Conservation (phyloP, 2,888 invertebrate species). For the Hemicrepidius hirtus region DNA sequence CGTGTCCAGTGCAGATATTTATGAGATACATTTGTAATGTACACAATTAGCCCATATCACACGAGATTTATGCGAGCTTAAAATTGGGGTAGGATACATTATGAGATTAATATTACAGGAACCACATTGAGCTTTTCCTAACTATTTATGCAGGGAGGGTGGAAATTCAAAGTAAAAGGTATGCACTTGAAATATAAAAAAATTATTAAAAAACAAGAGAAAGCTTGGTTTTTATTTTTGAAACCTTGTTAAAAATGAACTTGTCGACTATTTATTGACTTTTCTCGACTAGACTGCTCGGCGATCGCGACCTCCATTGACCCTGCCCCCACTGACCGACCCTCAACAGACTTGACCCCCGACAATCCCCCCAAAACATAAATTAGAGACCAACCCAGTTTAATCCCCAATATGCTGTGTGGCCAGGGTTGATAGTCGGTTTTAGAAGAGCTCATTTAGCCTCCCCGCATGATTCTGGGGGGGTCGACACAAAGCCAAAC, state of each 20-base stretch:
- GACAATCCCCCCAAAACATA: constrained; percentile 35
- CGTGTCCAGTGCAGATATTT: constrained; percentile 24
- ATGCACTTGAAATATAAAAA: no score
- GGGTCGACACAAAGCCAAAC: not conserved
- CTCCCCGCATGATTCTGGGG: not conserved
- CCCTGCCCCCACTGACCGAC: constrained; percentile 18
- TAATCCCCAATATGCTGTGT: constrained; percentile 33
- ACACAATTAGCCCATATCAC: constrained; percentile 18
- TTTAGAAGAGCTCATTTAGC: constrained; percentile 19
- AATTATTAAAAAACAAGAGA: no score
- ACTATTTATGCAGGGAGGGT: not conserved
- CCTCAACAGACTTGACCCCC: constrained; percentile 22
- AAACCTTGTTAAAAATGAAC: not conserved
- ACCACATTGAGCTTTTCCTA: not conserved
- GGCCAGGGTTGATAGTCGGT: constrained; percentile 1
- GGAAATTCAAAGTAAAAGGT: no score
- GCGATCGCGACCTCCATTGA: constrained; percentile 21
- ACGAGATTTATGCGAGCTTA: constrained; percentile 21
- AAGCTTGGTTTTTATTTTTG: no score
- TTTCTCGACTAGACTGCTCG: constrained; percentile 16
- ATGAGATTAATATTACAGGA: not conserved
- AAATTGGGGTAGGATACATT: not conserved
- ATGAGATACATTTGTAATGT: constrained; percentile 20
- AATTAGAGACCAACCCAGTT: constrained; percentile 36
- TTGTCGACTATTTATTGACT: constrained; percentile 24